Conservation (phyloP, 2,888 invertebrate species). For the Sarcophaga caerulescens region DNA sequence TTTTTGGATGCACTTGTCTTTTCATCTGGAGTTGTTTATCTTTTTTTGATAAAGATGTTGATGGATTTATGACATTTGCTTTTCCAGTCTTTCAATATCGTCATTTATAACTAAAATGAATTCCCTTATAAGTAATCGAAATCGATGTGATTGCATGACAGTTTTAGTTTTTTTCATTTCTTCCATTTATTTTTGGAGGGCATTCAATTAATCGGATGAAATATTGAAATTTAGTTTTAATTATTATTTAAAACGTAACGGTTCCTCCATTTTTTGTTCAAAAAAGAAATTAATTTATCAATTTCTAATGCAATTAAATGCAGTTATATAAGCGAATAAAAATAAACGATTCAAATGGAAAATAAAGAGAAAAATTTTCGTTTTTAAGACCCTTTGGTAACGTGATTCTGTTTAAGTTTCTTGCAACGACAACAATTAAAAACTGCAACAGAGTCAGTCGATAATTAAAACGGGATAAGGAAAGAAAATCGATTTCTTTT, state of each 20-base stretch:
- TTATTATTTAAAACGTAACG: conserved; percentile 68
- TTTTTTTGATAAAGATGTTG: conserved; percentile 45
- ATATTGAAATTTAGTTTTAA: conserved; percentile 69
- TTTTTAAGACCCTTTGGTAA: neutral
- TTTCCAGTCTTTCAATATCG: neutral
- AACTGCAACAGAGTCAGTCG: conserved; percentile 8
- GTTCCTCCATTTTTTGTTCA: conserved; percentile 43
- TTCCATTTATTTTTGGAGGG: conserved; percentile 26
- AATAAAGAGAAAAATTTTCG: neutral
- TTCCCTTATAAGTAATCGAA: conserved; percentile 27
- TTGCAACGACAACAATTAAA: conserved; percentile 1
- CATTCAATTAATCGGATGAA: conserved; percentile 35
- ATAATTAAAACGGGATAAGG: conserved; percentile 14
- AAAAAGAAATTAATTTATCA: neutral
- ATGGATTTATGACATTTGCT: conserved; percentile 58
- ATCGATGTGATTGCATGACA: conserved; percentile 8
- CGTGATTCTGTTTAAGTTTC: neutral
- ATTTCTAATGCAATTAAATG: neutral
- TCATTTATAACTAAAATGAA: conserved; percentile 11
- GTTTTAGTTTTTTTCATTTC: conserved; percentile 2
- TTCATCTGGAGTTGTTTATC: conserved; percentile 52
- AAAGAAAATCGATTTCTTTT: neutral
- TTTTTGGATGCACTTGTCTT: neutral
- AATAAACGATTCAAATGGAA: neutral
- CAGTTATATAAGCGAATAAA: conserved; percentile 5